A percentile compares a stretch with the other conserved stretches of the same genome.
These are phyloP conservation scores for Halocaridina rubra DNA, from an alignment of 2,888 invertebrate species.

Conservation along the genomic window DNA sequence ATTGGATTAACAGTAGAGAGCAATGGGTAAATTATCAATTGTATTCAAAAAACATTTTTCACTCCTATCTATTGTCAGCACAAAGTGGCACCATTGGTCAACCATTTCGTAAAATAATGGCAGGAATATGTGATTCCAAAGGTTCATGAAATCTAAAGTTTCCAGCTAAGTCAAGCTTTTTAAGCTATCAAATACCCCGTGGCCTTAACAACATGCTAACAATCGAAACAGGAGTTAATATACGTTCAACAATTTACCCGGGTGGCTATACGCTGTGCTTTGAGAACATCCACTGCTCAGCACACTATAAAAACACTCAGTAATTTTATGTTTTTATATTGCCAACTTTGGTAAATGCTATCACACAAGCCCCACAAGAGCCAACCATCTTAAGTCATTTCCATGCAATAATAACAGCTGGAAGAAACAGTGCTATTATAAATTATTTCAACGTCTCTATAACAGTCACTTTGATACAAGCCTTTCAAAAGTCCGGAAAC, in stretches of 20 bases:
- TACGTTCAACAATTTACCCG: slow-evolving; percentile 7
- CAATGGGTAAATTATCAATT: slow-evolving; percentile 22
- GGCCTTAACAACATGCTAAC: slow-evolving; percentile 22
- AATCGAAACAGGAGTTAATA: slow-evolving; percentile 18
- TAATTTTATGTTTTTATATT: slow-evolving; percentile 15
- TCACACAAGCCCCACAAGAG: slow-evolving; percentile 50
- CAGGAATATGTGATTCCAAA: slow-evolving; percentile 58
- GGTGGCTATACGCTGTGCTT: slow-evolving; percentile 1
- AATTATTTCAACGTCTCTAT: not conserved
- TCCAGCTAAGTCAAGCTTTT: slow-evolving; percentile 11
- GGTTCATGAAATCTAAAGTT: slow-evolving; percentile 17
- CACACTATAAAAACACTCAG: slow-evolving; percentile 10
- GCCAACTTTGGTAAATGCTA: slow-evolving; percentile 52
- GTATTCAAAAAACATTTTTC: not conserved
- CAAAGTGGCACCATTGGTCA: slow-evolving; percentile 17
- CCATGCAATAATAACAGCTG: slow-evolving; percentile 9
- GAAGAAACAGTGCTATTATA: slow-evolving; percentile 6
- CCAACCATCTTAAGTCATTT: slow-evolving; percentile 27
- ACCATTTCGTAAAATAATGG: slow-evolving; percentile 42
- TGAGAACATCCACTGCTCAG: not conserved
- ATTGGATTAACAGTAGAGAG: slow-evolving; percentile 15
- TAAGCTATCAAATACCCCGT: slow-evolving; percentile 3
- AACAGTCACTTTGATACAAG: slow-evolving; percentile 15
- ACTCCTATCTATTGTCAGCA: slow-evolving; percentile 41
- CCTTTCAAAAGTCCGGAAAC: too few relatives aligned